Evolutionary conservation across 1,140 invertebrate genomes (phyloP).

Genomic region (Helicorthomorpha holstii): DNA sequence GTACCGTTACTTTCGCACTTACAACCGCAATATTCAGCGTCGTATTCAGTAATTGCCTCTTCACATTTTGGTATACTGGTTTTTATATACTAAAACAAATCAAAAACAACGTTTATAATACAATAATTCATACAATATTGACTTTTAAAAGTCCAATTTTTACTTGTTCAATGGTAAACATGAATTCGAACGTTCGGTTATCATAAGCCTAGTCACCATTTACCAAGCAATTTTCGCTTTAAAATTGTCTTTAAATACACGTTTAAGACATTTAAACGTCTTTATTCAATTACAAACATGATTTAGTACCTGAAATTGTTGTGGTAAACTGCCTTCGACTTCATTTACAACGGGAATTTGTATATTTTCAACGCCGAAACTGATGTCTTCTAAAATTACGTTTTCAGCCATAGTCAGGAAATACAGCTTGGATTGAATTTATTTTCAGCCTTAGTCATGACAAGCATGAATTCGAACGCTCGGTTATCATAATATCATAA

Average conservation of each 20-base stretch:
- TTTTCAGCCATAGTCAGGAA: background rate
- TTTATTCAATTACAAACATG: background rate
- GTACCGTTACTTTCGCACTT: conserved; percentile 20
- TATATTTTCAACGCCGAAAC: background rate
- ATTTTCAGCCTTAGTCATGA: background rate
- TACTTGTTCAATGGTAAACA: background rate
- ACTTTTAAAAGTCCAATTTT: background rate
- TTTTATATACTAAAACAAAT: conserved; percentile 20
- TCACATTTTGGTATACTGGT: conserved; percentile 34
- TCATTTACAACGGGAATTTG: background rate
- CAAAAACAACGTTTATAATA: background rate
- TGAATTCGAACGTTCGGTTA: background rate
- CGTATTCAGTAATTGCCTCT: conserved; percentile 25
- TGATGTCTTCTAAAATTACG: background rate
- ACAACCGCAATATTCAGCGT: conserved; percentile 28
- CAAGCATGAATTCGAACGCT: background rate
- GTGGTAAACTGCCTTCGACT: background rate
- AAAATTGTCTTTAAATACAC: background rate
- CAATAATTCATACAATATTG: background rate
- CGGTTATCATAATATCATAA: background rate
- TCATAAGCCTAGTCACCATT: background rate
- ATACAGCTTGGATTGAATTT: background rate
- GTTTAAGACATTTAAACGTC: background rate
- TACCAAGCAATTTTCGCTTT: background rate
- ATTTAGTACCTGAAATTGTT: background rate